Conservation (phyloP, 35 echinoderm and acorn worm genomes). For the Holothuria glaberrima region DNA sequence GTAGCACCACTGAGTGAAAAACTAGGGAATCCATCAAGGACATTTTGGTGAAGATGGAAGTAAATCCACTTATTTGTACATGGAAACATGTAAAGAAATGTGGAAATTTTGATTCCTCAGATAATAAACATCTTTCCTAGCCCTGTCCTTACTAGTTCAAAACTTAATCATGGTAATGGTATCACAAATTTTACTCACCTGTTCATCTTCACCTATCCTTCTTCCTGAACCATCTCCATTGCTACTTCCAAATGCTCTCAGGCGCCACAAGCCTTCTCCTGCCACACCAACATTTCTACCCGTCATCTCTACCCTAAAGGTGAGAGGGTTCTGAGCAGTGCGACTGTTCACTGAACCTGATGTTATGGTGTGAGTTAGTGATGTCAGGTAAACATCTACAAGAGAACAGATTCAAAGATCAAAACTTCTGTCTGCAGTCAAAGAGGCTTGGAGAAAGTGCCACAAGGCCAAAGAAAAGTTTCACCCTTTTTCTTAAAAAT, state of each 20-base stretch:
- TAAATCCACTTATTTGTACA: too few species aligned
- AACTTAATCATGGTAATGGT: background rate
- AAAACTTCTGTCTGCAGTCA: too few species aligned
- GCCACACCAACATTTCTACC: constrained; percentile 49
- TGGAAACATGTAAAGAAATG: too few species aligned
- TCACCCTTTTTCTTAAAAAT: too few species aligned
- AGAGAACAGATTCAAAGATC: background rate
- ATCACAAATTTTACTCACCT: background rate
- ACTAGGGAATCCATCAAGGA: too few species aligned
- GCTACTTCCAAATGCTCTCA: constrained; percentile 75
- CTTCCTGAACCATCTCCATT: constrained; percentile 68
- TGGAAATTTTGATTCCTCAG: too few species aligned
- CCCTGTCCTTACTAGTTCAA: too few species aligned
- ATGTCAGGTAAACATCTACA: constrained; percentile 33
- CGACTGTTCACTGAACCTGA: constrained; percentile 13
- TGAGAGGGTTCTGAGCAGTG: constrained; percentile 5
- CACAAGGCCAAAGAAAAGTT: too few species aligned
- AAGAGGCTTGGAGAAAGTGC: too few species aligned
- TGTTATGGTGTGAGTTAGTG: constrained; percentile 5
- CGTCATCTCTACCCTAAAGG: constrained; percentile 24
- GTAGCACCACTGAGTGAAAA: too few species aligned
- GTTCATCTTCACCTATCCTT: constrained; percentile 51
- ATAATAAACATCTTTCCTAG: too few species aligned
- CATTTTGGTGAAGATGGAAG: too few species aligned
- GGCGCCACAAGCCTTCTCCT: constrained; percentile 74